These are phyloP conservation scores for Galendromus occidentalis DNA, from an alignment of 1,140 invertebrate genomes.

Conservation along the genomic window DNA sequence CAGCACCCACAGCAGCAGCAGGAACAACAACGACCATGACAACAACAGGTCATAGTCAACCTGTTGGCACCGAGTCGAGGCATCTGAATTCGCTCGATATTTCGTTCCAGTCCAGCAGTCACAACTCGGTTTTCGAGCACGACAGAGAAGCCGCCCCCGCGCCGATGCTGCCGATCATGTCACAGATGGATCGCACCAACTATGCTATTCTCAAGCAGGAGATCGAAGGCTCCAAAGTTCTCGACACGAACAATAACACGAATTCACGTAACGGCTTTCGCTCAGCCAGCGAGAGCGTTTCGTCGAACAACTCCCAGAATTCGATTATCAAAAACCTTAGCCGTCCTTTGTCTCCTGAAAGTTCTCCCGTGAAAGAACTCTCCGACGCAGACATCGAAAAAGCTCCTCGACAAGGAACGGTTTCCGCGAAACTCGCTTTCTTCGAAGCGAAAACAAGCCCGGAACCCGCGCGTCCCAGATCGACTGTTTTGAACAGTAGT, in stretches of 20 bases:
- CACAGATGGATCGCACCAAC: not conserved
- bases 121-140: constrained; percentile 6
- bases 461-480: not conserved
- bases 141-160: not conserved
- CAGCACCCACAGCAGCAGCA: too few species aligned
- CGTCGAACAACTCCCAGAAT: not conserved
- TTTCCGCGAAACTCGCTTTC: not conserved
- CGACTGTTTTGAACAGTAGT: not conserved
- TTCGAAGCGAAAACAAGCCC: constrained; percentile 1
- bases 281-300: not conserved
- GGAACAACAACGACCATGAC: too few species aligned
- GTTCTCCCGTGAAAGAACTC: not conserved
- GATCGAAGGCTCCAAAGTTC: constrained; percentile 5
- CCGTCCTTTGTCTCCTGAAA: not conserved
- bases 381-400: not conserved
- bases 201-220: constrained; percentile 6
- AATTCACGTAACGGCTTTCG: too few species aligned
- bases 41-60: too few species aligned
- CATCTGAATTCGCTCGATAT: not conserved
- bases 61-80: not conserved
- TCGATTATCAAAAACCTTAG: not conserved
- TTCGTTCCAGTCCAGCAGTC: constrained; percentile 8
- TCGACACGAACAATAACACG: not conserved
- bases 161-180: not conserved
- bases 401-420: not conserved